phyloP scores from a whole-genome alignment of 2,797 vertebrate genomes.

The Otolemur crassicaudatus region DNA sequence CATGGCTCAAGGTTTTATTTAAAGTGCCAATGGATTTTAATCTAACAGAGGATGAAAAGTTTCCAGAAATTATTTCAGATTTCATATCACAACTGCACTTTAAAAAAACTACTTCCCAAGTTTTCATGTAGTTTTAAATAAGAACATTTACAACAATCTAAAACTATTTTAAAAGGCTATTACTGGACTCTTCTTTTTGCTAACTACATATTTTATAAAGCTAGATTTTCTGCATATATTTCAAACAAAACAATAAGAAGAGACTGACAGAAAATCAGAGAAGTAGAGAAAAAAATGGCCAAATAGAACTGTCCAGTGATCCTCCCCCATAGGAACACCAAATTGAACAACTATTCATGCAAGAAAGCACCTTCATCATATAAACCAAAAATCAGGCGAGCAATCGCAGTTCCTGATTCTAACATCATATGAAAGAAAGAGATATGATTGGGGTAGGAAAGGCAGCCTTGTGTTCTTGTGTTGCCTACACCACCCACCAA shows the following conservation, averaged over 20 bases:
- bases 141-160: not conserved
- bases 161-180: not conserved
- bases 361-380: too few species aligned
- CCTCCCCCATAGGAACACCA: too few species aligned
- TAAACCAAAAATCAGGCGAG: too few species aligned
- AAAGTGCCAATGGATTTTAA: constrained; percentile 2
- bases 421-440: too few species aligned
- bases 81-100: not conserved
- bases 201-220: not conserved
- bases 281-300: too few species aligned
- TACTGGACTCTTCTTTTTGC: not conserved
- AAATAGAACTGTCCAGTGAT: too few species aligned
- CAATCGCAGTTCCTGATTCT: too few species aligned
- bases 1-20: not conserved
- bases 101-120: not conserved
- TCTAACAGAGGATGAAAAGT: not conserved
- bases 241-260: not conserved
- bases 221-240: not conserved
- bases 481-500: too few species aligned
- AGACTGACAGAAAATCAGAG: not conserved
- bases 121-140: not conserved
- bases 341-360: too few species aligned
- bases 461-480: too few species aligned
- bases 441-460: too few species aligned
- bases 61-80: constrained; percentile 25